Evolutionary conservation across 2,797 vertebrate species (phyloP).

Genomic region (Platalea minor): DNA sequence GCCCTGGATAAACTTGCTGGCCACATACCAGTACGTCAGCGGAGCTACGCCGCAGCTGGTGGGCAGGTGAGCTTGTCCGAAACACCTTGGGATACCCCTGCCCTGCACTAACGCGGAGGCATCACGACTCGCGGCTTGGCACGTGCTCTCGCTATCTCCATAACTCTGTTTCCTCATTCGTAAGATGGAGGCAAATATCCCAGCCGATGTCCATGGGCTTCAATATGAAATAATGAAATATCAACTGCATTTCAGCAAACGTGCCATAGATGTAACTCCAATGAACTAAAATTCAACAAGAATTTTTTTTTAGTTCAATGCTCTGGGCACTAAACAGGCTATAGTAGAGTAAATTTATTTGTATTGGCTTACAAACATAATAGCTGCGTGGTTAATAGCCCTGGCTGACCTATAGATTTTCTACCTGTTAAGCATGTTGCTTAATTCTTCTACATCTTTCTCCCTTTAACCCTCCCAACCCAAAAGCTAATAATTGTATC

Average conservation of each 20-base stretch:
- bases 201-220: neutral
- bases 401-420: neutral
- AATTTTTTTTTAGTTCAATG: neutral
- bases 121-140: accelerated
- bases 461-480: neutral
- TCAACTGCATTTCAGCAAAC: neutral
- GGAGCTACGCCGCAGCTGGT: neutral
- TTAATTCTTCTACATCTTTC: neutral
- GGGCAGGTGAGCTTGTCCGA: neutral
- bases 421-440: neutral
- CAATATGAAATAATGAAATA: neutral
- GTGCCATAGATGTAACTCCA: neutral
- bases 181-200: neutral
- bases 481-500: neutral
- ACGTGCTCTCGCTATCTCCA: neutral
- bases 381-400: neutral
- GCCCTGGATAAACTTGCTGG: neutral
- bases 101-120: neutral
- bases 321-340: neutral
- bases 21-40: accelerated
- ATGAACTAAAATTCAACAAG: neutral
- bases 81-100: neutral
- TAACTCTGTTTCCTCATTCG: neutral
- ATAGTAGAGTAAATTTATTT: neutral
- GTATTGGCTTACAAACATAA: neutral